These are phyloP conservation scores for Mycetomoellerius zeteki DNA, from an alignment of 1,140 invertebrate genomes.

Conservation along the genomic window DNA sequence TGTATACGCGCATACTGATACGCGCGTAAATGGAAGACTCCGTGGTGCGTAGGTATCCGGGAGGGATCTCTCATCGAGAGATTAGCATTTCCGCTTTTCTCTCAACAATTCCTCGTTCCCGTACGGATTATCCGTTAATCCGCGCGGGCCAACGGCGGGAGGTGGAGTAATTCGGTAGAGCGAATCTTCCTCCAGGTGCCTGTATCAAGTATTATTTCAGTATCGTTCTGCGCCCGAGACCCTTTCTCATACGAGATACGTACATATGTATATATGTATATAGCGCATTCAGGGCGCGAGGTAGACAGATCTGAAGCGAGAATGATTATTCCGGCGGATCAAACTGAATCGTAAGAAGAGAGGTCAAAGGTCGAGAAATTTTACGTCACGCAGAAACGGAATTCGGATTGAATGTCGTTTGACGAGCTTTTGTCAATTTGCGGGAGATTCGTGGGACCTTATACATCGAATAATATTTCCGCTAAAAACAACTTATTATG, in stretches of 20 bases:
- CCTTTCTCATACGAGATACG: conserved; percentile 55
- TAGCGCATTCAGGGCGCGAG: conserved; percentile 41
- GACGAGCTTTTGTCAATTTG: not conserved
- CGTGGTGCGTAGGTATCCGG: conserved; percentile 77
- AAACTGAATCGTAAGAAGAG: conserved; percentile 33
- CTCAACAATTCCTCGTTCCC: conserved; percentile 86
- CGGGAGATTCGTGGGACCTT: not conserved
- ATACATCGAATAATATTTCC: not conserved
- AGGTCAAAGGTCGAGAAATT: conserved; percentile 43
- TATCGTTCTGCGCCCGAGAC: conserved; percentile 75
- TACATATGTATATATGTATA: conserved; percentile 4
- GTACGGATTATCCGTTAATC: conserved; percentile 86
- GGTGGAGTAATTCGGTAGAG: conserved; percentile 73
- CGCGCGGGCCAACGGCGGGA: conserved; percentile 74
- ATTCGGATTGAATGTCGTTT: not conserved
- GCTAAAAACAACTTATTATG: not conserved
- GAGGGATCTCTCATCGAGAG: conserved; percentile 85
- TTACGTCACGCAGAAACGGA: not conserved
- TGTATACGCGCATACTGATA: conserved; percentile 34
- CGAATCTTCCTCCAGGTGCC: conserved; percentile 77
- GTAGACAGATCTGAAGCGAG: conserved; percentile 28
- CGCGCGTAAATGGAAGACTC: conserved; percentile 73
- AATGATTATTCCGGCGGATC: conserved; percentile 67
- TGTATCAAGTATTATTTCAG: conserved; percentile 84
- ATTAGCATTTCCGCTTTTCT: conserved; percentile 87